Conservation (phyloP, 1,140 invertebrate genomes). For the Laupala kohalensis region DNA sequence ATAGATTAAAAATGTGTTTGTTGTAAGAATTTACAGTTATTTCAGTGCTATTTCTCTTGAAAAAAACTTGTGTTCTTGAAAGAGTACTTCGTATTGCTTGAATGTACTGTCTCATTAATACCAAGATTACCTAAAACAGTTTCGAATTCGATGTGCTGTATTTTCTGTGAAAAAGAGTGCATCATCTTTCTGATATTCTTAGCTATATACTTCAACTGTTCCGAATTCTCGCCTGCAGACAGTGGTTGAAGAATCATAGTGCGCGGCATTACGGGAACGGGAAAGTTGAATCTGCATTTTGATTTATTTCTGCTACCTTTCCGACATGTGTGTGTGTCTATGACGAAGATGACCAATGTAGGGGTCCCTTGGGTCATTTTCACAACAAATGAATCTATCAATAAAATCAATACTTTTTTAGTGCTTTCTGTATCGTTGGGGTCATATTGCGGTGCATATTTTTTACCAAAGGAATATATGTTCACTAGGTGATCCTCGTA, state of each 20-base stretch:
- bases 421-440: neutral
- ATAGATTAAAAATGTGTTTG: too few relatives aligned
- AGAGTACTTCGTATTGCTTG: neutral
- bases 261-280: neutral
- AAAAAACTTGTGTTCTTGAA: neutral
- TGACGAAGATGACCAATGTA: neutral
- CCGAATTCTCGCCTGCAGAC: neutral
- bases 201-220: neutral
- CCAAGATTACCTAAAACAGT: neutral
- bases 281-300: neutral
- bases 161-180: neutral
- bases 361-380: neutral
- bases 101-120: neutral
- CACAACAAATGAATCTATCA: neutral
- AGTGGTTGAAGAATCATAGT: neutral
- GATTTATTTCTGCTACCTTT: neutral
- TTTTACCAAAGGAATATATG: neutral
- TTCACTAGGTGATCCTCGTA: neutral
- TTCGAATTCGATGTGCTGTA: neutral
- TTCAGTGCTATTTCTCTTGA: neutral
- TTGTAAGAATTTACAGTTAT: neutral
- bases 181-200: neutral
- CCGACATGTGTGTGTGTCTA: neutral
- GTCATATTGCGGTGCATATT: neutral
- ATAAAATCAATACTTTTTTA: neutral